Base-by-base conservation (phyloP, 2,797 vertebrate species). In the Pseudotriccus pelzelni region DNA sequence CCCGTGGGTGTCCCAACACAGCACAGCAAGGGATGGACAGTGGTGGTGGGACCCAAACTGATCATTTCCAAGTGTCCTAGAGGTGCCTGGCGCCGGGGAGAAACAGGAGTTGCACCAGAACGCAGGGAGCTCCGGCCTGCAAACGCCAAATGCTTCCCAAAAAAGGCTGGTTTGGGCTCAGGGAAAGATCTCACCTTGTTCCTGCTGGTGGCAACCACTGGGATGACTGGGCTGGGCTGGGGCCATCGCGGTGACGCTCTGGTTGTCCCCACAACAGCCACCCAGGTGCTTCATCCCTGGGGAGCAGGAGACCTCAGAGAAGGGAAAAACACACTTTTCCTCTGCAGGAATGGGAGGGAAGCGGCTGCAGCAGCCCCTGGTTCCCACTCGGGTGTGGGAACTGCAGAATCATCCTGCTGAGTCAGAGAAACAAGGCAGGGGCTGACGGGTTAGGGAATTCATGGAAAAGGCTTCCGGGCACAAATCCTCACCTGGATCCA, bases 291-390 rank as follows among this genome's bases (percentile, higher is more conserved):
- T 47, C 60, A 21, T 49, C 47, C 66, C 34, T 10, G 55, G 24
- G 50, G 28, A 44, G 36, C 60, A 77, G 50, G 8, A 58, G 34
- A 52, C 37, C 39, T 44, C 66, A 27, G 66, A 49, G 30, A 30
- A 55, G 25, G 56, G 32, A n/a, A 49, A 32, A 53, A 0, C 43
- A 19, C 1, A 1, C 1, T 21, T 86, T 83, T 60, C 8, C 19
- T 66, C 37, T 0, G 0, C 1, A 12, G 46, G 56, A 70, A 25
- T 3, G 7, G 41, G 28, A 73, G 64, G 30, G 46, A 72, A 37
- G 59, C 0, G 0, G 67, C 72, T 0, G 5, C 4, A 4, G 60
- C 34, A 79, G 58, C 49, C 58, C 63, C 3, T 0, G 1, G 28
- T 8, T 62, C 47, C 77, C 7, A 23, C 50, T 53, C 1, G 10